phyloP scores from a whole-genome alignment of 2,888 invertebrate species.

The Agrochola litura region DNA sequence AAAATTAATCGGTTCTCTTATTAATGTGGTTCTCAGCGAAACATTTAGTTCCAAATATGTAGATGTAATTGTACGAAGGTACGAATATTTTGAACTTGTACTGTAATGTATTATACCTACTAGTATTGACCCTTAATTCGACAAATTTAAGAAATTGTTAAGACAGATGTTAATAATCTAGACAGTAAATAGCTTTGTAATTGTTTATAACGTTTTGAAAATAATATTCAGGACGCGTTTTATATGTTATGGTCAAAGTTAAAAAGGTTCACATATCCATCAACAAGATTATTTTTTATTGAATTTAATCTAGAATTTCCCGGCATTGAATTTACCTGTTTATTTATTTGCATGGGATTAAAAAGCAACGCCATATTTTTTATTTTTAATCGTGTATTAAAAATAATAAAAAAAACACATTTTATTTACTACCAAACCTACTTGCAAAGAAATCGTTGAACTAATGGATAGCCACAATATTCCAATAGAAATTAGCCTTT shows the following conservation, averaged over 20 bases:
- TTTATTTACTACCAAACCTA: too few species aligned
- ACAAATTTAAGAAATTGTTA: neutral
- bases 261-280: neutral
- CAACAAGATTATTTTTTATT: neutral
- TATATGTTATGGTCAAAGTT: neutral
- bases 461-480: neutral
- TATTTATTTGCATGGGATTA: neutral
- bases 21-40: constrained; percentile 5
- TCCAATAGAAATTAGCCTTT: neutral
- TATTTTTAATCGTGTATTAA: neutral
- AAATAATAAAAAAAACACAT: neutral
- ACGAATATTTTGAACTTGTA: neutral
- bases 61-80: neutral
- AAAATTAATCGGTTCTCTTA: constrained; percentile 4
- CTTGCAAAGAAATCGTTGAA: neutral
- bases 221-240: neutral
- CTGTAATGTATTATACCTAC: too few species aligned
- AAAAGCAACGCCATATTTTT: neutral
- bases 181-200: neutral
- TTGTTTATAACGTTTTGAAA: neutral
- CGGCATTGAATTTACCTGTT: neutral
- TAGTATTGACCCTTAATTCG: too few species aligned
- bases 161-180: neutral
- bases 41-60: neutral
- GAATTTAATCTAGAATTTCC: neutral